Base-by-base conservation (phyloP, 2,113 vertebrate species). In the Calidris pygmaea region DNA sequence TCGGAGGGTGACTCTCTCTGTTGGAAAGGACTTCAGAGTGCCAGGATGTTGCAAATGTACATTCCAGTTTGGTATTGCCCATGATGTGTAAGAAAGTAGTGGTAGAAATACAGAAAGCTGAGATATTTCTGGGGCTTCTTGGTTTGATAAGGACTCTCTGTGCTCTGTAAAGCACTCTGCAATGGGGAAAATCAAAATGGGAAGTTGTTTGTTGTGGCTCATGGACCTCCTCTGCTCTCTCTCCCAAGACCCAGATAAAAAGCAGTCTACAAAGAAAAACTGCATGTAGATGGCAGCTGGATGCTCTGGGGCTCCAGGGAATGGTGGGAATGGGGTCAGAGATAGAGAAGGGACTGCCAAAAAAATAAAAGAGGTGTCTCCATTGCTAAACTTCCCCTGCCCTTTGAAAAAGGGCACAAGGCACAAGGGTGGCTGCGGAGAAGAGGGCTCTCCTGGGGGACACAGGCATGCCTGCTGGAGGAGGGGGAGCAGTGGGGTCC, bases 261-360 rank as follows among this genome's bases (percentile, higher is more conserved):
- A 84, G 24, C 3, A 58, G 30, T 9, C 50, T 37, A 20, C 8
- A 7, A 39, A 32, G 58, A 15, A 83, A 92, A 84, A 37, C 59
- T 29, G 8, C 55, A 26, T 23, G 37, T 13, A 62, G 34, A 73
- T 62, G 79, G 85, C 75, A 92, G 45, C 55, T 86, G 79, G 65
- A 81, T n/a, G 53, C 77, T 56, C 34, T 35, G 78, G 47, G 68
- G 43, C 75, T 73, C 86, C 55, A 56, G 84, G 76, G 76, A 89
- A 81, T 34, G 76, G 30, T 89, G 80, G 85, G 83, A 96, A 87
- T 63, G 80, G 87, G 90, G 82, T 95, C 84, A 91, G 84, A 55
- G 77, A 62, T 62, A 68, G 59, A 26, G 32, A 85, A 82, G 63
- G 26, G 37, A 71, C 32, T 10, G 87, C 62, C 74, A 90, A 58